Evolutionary conservation across 2,797 vertebrate species (phyloP).

Genomic region (Syncerus caffer): DNA sequence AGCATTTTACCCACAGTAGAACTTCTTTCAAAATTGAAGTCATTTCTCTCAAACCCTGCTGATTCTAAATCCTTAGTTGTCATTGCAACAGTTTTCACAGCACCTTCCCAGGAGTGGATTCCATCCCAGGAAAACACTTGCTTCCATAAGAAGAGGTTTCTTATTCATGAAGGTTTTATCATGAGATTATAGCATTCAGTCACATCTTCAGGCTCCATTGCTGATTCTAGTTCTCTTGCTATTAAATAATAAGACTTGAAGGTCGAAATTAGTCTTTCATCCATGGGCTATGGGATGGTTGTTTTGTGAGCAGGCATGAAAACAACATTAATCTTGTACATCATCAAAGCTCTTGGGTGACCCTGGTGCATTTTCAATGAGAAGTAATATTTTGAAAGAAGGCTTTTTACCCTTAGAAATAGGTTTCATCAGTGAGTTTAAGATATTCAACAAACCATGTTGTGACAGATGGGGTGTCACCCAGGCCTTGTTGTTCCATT

Average conservation of each 20-base stretch:
- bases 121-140: neutral
- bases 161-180: neutral
- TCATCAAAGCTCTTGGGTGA: neutral
- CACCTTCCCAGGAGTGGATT: neutral
- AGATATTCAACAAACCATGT: neutral
- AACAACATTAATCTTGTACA: neutral
- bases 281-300: neutral
- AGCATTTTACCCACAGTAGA: neutral
- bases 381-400: neutral
- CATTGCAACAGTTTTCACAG: neutral
- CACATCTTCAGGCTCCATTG: neutral
- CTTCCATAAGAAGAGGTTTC: neutral
- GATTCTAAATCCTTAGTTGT: neutral
- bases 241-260: neutral
- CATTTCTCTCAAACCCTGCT: neutral
- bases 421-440: neutral
- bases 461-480: neutral
- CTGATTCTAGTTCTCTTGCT: neutral
- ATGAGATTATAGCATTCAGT: neutral
- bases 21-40: neutral
- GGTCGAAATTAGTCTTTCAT: neutral
- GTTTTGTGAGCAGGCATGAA: neutral
- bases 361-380: neutral
- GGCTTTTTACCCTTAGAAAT: neutral
- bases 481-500: neutral